Base-by-base conservation (phyloP, 2,888 invertebrate genomes). In the Steinernema scapterisci region DNA sequence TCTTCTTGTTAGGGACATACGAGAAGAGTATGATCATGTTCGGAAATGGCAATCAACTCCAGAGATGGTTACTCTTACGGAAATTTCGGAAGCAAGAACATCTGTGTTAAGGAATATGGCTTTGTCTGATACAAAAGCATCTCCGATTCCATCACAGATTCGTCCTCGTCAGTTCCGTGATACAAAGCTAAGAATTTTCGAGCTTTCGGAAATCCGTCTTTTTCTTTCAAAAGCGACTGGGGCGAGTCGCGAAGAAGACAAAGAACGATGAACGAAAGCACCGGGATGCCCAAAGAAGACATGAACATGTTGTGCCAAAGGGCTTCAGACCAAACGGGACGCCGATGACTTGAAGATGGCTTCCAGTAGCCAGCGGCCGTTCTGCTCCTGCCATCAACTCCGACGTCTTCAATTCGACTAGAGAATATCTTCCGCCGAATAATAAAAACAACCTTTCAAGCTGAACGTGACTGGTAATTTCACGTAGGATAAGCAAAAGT, bases 291-390 rank as follows among this genome's bases (percentile, higher is more conserved):
- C 25, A 78, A 23, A 27, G 76, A 76, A 16, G 79, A 78, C 25
- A 80, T 71, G 71, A 80, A 80, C 27, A 79, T 75, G 23, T 78
- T 23, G 19, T 78, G 79, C 80, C 80, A 80, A 11, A 77, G 76
- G 1, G 70, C 56, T n/a, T 75, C 78, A 13, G 78, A 75, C 0
- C 78, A 75, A 79, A 77, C 11, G 80, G 80, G 1, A 80, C 76
- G n/a, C 80, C 80, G 44, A 79, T 45, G 11, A 78, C 77, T 54
- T 80, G 80, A 43, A 80, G 16, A 0, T 79, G 74, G 9, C 79
- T 79, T 16, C 80, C 80, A 76, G 71, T 52, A 9, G 77, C 77
- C 80, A 80, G n/a, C n/a, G n/a, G n/a, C n/a, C n/a, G n/a, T n/a
- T n/a, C n/a, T n/a, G n/a, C n/a, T n/a, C n/a, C n/a, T n/a, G n/a